These are phyloP conservation scores for Bubalus kerabau DNA, from an alignment of 2,113 vertebrate species.

Conservation along the genomic window DNA sequence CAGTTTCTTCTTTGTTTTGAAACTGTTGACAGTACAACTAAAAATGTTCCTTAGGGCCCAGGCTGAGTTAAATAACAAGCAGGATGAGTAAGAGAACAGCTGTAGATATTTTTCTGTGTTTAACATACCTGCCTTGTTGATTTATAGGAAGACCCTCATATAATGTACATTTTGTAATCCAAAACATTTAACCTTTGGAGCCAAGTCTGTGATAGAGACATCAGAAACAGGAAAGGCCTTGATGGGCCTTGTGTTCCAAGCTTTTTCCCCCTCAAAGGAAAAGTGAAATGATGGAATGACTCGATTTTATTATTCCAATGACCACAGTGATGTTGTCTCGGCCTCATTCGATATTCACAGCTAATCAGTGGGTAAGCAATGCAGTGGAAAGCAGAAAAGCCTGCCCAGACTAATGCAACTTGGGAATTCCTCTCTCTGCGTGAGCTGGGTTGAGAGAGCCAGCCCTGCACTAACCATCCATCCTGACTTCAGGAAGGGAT, in stretches of 20 bases:
- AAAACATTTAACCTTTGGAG: slow-evolving; percentile 83
- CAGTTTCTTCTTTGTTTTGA: slow-evolving; percentile 86
- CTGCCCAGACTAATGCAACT: neutral
- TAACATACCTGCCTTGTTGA: slow-evolving; percentile 84
- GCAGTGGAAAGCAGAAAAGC: neutral
- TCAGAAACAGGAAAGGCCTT: slow-evolving; percentile 81
- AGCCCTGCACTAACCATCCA: neutral
- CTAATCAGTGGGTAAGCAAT: slow-evolving; percentile 8
- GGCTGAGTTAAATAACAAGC: slow-evolving; percentile 81
- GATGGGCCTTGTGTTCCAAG: slow-evolving; percentile 74
- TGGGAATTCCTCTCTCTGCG: neutral
- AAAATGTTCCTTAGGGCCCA: slow-evolving; percentile 85
- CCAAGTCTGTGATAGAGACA: slow-evolving; percentile 79
- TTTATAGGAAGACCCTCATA: slow-evolving; percentile 81
- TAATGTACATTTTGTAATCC: slow-evolving; percentile 83
- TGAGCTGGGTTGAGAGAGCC: neutral
- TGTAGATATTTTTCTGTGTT: slow-evolving; percentile 84
- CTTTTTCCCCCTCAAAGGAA: slow-evolving; percentile 61
- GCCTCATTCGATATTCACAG: slow-evolving; percentile 58
- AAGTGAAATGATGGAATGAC: slow-evolving; percentile 65
- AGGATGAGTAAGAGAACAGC: slow-evolving; percentile 85
- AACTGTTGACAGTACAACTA: slow-evolving; percentile 85
- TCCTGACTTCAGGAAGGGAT: neutral
- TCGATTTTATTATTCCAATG: slow-evolving; percentile 58
- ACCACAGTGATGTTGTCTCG: neutral